Evolutionary conservation across 2,888 invertebrate genomes (phyloP).

Genomic region (Chironomus riparius): DNA sequence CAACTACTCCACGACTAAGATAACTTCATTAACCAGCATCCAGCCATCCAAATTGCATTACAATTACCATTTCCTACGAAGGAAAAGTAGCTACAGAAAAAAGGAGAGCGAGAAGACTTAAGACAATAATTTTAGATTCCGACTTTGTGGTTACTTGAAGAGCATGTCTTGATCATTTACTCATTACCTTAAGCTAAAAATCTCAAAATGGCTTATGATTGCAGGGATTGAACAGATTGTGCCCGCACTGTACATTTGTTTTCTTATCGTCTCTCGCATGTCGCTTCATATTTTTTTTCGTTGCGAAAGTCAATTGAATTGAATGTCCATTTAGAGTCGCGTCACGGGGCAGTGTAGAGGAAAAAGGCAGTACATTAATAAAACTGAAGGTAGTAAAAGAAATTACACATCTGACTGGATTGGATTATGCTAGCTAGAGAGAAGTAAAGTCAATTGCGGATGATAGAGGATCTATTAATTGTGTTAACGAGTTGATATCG

Average conservation of each 20-base stretch:
- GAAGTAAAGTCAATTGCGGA: background rate
- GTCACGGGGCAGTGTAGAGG: background rate
- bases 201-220: constrained; percentile 22
- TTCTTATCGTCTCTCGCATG: too few species aligned
- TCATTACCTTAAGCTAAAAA: constrained; percentile 18
- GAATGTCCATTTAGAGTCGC: too few species aligned
- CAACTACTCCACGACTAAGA: too few species aligned
- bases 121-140: background rate
- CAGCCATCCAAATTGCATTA: too few species aligned
- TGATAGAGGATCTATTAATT: background rate
- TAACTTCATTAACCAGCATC: too few species aligned
- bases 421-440: background rate
- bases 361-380: background rate
- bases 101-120: background rate
- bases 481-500: constrained; percentile 1
- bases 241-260: too few species aligned
- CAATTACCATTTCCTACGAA: too few species aligned
- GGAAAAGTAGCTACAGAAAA: too few species aligned
- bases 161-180: constrained; percentile 7
- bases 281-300: background rate
- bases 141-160: background rate
- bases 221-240: background rate
- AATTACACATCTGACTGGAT: background rate
- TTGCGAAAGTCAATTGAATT: background rate
- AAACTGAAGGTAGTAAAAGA: too few species aligned